These are phyloP conservation scores for Acanthochromis polyacanthus DNA, from an alignment of 2,113 vertebrate species.

Conservation along the genomic window DNA sequence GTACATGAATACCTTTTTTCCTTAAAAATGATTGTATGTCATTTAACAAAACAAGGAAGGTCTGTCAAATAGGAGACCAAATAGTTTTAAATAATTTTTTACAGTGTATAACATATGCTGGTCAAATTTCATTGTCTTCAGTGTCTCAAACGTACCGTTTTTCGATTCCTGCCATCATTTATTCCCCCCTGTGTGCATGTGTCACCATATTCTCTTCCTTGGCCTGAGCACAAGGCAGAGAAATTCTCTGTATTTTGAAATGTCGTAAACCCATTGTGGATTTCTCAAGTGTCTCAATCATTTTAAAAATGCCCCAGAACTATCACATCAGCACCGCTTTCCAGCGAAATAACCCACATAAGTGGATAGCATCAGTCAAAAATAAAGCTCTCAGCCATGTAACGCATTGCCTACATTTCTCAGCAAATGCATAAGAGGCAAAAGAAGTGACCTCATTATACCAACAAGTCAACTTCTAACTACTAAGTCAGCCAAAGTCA, in stretches of 20 bases:
- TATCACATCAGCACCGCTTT: constrained; percentile 29
- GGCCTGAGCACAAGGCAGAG: constrained; percentile 2
- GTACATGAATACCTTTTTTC: no score
- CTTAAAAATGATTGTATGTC: no score
- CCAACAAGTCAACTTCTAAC: constrained; percentile 53
- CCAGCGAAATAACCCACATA: constrained; percentile 38
- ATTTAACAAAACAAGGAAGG: no score
- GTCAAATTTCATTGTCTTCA: constrained; percentile 47
- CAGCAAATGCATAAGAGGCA: constrained; percentile 49
- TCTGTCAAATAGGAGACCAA: no score
- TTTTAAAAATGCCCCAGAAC: constrained; percentile 21
- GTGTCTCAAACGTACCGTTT: neutral
- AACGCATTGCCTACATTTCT: constrained; percentile 20
- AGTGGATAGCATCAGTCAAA: constrained; percentile 46
- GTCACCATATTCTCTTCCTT: neutral
- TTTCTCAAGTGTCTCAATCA: constrained; percentile 22
- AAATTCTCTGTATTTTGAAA: constrained; percentile 7
- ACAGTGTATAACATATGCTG: neutral
- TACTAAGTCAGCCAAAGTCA: constrained; percentile 69
- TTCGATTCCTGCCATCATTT: constrained; percentile 8
- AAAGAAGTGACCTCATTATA: constrained; percentile 73
- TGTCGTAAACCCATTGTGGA: constrained; percentile 10
- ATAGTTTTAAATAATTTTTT: no score
- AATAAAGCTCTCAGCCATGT: constrained; percentile 24
- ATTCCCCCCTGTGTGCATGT: constrained; percentile 38